Percentiles rank a stretch among this genome's conserved stretches.
phyloP scores from a whole-genome alignment of 2,797 vertebrate genomes.

The Pogonophryne albipinna region DNA sequence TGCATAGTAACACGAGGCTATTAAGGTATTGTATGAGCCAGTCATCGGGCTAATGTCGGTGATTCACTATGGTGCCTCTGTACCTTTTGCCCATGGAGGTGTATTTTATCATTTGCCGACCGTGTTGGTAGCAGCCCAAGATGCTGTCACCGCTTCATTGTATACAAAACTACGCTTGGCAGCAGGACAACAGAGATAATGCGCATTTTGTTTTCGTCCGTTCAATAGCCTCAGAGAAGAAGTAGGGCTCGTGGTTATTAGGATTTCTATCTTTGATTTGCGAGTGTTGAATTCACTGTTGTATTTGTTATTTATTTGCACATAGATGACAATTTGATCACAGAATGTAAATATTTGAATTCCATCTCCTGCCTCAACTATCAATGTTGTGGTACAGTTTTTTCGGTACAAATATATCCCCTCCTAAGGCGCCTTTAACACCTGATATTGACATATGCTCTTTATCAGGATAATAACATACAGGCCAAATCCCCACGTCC shows the following conservation, averaged over 20 bases:
- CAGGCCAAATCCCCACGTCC: not conserved
- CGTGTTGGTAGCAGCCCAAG: constrained; percentile 65
- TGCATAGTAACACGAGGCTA: constrained; percentile 57
- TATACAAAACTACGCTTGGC: constrained; percentile 57
- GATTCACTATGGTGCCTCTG: constrained; percentile 63
- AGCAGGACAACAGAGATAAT: constrained; percentile 48
- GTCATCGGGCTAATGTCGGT: constrained; percentile 66
- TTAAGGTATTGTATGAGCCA: constrained; percentile 72
- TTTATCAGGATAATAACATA: constrained; percentile 13
- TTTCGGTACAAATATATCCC: not conserved
- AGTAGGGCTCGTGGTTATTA: constrained; percentile 52
- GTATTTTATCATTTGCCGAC: constrained; percentile 70
- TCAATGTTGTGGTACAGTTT: constrained; percentile 26
- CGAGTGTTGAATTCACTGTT: constrained; percentile 54
- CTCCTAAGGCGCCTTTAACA: not conserved
- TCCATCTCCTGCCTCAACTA: constrained; percentile 5
- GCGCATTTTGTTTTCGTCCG: constrained; percentile 51
- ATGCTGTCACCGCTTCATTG: constrained; percentile 62
- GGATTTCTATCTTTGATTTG: constrained; percentile 60
- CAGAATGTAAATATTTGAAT: constrained; percentile 46
- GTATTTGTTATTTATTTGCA: constrained; percentile 55
- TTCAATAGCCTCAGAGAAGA: constrained; percentile 42
- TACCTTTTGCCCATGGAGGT: constrained; percentile 65
- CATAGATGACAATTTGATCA: constrained; percentile 68
- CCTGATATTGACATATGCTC: constrained; percentile 6